A percentile compares a stretch with the other conserved stretches of the same genome.
Conservation (phyloP, 2,888 invertebrate genomes). For the Slavum lentiscoides region DNA sequence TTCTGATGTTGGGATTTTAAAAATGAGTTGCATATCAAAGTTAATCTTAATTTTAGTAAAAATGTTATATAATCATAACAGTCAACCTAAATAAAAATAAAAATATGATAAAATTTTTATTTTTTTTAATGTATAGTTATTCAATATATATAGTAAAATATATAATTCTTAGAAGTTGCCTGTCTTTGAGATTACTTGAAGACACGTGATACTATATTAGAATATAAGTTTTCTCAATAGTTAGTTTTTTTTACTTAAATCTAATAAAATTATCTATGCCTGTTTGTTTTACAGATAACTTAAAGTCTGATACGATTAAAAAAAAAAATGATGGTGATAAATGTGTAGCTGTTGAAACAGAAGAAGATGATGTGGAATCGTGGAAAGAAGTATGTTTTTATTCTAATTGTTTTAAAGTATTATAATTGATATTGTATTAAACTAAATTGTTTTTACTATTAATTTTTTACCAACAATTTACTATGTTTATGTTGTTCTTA, state of each 20-base stretch:
- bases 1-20: too few species aligned
- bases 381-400: constrained; percentile 67
- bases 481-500: not conserved
- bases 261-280: not conserved
- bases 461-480: not conserved
- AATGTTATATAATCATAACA: too few species aligned
- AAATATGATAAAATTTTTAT: too few species aligned
- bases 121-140: too few species aligned
- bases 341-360: constrained; percentile 9
- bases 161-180: too few species aligned
- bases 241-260: too few species aligned
- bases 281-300: constrained; percentile 22
- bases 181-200: too few species aligned
- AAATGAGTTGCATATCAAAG: too few species aligned
- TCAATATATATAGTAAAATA: too few species aligned
- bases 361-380: constrained; percentile 58
- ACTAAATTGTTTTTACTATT: not conserved
- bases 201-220: not conserved
- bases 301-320: constrained; percentile 20
- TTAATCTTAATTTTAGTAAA: too few species aligned
- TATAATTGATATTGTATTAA: not conserved
- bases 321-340: not conserved
- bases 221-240: not conserved
- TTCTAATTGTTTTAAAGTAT: not conserved
- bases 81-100: too few species aligned